Percentiles rank a stretch among this genome's conserved stretches.
Conservation (phyloP, 2,888 invertebrate species). For the Microdon myrmicae region DNA sequence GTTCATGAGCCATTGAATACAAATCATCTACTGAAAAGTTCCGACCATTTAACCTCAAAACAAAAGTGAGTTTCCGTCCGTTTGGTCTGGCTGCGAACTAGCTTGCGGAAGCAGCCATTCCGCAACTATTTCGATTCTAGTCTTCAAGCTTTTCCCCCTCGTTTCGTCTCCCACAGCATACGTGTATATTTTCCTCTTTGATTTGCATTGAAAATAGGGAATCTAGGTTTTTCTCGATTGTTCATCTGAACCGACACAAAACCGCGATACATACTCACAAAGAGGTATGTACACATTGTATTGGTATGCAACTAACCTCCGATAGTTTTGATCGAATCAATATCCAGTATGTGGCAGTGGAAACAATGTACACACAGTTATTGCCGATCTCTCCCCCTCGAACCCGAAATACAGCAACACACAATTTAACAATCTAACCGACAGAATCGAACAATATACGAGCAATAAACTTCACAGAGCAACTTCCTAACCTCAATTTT, state of each 20-base stretch:
- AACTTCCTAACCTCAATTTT: slow-evolving; percentile 51
- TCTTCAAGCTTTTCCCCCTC: neutral
- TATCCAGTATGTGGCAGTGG: neutral
- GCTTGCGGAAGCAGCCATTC: neutral
- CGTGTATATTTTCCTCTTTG: slow-evolving; percentile 8
- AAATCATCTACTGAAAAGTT: slow-evolving; percentile 42
- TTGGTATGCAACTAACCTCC: no score
- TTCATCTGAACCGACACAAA: no score
- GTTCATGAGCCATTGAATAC: slow-evolving; percentile 46
- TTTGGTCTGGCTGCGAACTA: neutral
- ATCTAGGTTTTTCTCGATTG: no score
- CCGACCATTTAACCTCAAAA: slow-evolving; percentile 48
- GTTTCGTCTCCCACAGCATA: no score
- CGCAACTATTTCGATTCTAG: slow-evolving; percentile 1
- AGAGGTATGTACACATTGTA: no score
- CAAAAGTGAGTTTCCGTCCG: slow-evolving; percentile 16
- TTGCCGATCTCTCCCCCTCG: no score
- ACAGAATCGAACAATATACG: slow-evolving; percentile 49
- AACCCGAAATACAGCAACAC: no score
- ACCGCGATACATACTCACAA: no score
- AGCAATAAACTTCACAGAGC: slow-evolving; percentile 47
- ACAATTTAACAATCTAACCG: slow-evolving; percentile 42
- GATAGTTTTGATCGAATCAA: slow-evolving; percentile 11
- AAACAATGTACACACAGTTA: slow-evolving; percentile 45
- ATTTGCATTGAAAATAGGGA: slow-evolving; percentile 17